Base-by-base conservation (phyloP, 92 coral and sea anemone genomes). In the Phenganax stokvisi region DNA sequence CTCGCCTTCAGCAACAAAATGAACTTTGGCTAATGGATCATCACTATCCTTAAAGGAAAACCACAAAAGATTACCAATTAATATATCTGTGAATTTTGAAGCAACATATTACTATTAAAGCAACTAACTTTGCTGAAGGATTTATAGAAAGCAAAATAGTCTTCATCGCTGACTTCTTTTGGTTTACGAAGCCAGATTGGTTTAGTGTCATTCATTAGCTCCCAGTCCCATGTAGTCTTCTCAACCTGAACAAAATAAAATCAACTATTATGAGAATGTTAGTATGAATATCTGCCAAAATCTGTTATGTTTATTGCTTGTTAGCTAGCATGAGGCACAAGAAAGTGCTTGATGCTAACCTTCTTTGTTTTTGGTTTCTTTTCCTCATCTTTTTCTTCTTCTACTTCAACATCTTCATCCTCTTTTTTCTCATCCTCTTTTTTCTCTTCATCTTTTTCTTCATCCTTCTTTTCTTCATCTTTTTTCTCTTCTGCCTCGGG, bases 171-270 rank as follows among this genome's bases (percentile, higher is more conserved):
- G 62, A 96, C 96, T 60, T 96, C 99, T 80, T 96, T 96, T 51
- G 99, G 99, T 82, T 96, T 96, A 74, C 92, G 88, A 79, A 87
- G 89, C 99, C 99, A 96, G 85, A 96, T 92, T 2, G 99, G 99
- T 74, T 92, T 96, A 85, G 91, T 96, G 81, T 93, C 87, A 80
- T 96, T 96, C 68, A 96, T 82, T 37, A 92, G 96, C 85, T 96
- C 99, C 99, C 99, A 96, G 86, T 96, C 99, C 99, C 99, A 96
- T 10, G 79, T 75, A 0, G 99, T 96, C 89, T 96, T 96, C 87
- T 96, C 99, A 63, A 96, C 99, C 99, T 93, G 52, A 12, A 76
- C 0, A 3, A 5, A 75, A 67, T 15, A 13, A 67, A 28, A 16
- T 0, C 73, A 67, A 37, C 73, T 16, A 3, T 16, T 37, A 20